phyloP scores from a whole-genome alignment of 2,888 invertebrate species.

The Drosophila monieri region DNA sequence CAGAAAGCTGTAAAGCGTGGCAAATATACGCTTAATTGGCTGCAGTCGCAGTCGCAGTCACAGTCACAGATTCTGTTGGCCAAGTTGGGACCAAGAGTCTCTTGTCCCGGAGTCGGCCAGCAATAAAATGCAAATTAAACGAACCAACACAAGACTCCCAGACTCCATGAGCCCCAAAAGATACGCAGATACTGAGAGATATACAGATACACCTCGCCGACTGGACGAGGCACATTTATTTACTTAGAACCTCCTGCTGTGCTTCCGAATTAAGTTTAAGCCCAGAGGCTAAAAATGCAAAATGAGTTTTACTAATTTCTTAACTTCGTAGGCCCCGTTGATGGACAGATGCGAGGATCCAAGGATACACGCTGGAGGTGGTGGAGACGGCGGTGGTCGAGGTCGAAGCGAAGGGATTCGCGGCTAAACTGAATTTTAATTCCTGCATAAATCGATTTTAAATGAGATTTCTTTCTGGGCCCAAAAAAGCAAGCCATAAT shows the following conservation, averaged over 20 bases:
- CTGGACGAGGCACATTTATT: slow-evolving; percentile 81
- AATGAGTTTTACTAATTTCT: slow-evolving; percentile 84
- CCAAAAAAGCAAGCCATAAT: slow-evolving; percentile 52
- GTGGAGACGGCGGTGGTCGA: background rate
- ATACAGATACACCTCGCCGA: slow-evolving; percentile 43
- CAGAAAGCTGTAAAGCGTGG: slow-evolving; percentile 76
- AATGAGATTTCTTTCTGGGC: slow-evolving; percentile 72
- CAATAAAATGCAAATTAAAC: slow-evolving; percentile 83
- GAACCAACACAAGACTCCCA: slow-evolving; percentile 40
- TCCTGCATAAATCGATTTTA: slow-evolving; percentile 82
- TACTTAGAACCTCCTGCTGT: slow-evolving; percentile 87
- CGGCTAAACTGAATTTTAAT: slow-evolving; percentile 70
- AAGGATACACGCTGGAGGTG: background rate
- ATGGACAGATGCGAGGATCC: slow-evolving; percentile 68
- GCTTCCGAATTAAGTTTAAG: slow-evolving; percentile 90
- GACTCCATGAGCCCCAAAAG: background rate
- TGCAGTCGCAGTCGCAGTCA: slow-evolving; percentile 45
- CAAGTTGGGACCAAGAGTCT: background rate
- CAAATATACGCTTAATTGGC: slow-evolving; percentile 80
- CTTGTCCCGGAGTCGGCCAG: slow-evolving; percentile 35
- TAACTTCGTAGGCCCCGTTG: slow-evolving; percentile 66
- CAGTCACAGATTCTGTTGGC: slow-evolving; percentile 12
- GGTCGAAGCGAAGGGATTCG: slow-evolving; percentile 13
- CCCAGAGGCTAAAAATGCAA: slow-evolving; percentile 88
- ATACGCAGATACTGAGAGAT: background rate